Percentiles rank a stretch among this genome's conserved stretches.
phyloP scores from a whole-genome alignment of 53 echinoderm and acorn worm species.

The Hippasteria phrygiana region DNA sequence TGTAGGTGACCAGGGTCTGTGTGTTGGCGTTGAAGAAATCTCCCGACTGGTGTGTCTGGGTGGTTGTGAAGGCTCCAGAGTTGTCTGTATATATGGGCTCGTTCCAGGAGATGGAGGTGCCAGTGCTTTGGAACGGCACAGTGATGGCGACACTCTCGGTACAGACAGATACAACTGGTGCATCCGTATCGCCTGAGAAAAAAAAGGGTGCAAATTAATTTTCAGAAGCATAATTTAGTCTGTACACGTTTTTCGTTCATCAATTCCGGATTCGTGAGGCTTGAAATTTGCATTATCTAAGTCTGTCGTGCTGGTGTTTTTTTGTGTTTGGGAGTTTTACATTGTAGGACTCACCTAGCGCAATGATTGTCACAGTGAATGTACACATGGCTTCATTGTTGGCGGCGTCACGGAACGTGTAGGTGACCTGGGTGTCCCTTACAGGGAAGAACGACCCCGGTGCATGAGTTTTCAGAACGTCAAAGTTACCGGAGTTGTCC shows the following conservation, averaged over 20 bases:
- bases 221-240: background rate
- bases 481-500: constrained; percentile 69
- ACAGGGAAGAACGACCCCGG: constrained; percentile 49
- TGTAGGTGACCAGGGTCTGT: constrained; percentile 63
- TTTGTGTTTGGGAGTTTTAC: too few relatives aligned
- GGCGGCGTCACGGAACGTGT: constrained; percentile 56
- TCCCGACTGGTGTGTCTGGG: constrained; percentile 61
- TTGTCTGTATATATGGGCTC: constrained; percentile 70
- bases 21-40: constrained; percentile 62
- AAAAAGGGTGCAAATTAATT: background rate
- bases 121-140: constrained; percentile 59
- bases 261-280: background rate
- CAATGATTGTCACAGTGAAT: constrained; percentile 54
- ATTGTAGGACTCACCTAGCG: background rate
- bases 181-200: constrained; percentile 8
- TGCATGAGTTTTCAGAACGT: constrained; percentile 26
- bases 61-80: constrained; percentile 53
- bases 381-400: constrained; percentile 55
- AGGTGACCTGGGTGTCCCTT: constrained; percentile 32
- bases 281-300: background rate
- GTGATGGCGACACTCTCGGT: constrained; percentile 29
- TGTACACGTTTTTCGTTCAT: too few relatives aligned
- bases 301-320: background rate
- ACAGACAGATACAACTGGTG: constrained; percentile 51
- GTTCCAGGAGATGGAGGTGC: constrained; percentile 66